phyloP scores from a whole-genome alignment of 2,113 vertebrate genomes.

The Panthera leo region DNA sequence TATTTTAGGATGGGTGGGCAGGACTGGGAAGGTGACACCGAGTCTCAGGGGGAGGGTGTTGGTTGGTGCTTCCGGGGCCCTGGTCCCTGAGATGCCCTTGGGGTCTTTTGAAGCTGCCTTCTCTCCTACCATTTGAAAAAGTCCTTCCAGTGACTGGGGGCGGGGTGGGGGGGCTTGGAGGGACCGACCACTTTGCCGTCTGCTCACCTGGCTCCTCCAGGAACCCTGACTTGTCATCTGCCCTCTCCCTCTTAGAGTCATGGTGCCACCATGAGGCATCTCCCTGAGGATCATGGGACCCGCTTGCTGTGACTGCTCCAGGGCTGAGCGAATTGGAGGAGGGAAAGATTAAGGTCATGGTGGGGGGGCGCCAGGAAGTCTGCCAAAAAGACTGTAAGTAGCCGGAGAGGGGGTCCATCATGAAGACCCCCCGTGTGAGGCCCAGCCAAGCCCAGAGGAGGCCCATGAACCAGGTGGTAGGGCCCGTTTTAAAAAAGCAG shows the following conservation, averaged over 20 bases:
- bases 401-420: not conserved
- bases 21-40: not conserved
- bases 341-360: not conserved
- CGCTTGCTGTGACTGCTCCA: not conserved
- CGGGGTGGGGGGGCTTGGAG: not conserved
- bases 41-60: not conserved
- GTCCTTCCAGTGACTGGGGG: too few species aligned
- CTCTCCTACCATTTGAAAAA: not conserved
- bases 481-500: not conserved
- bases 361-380: not conserved
- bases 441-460: not conserved
- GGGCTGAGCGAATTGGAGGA: not conserved
- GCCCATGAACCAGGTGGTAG: not conserved
- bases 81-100: too few species aligned
- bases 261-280: not conserved
- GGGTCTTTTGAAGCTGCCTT: too few species aligned
- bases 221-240: accelerated
- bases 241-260: not conserved
- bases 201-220: not conserved
- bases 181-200: not conserved
- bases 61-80: not conserved
- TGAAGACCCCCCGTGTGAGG: not conserved
- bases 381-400: not conserved
- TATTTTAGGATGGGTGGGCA: not conserved
- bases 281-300: not conserved